Evolutionary conservation across 2,113 vertebrate species (phyloP), one percentile per base, ranked within the genome.

Genomic region (Oxygymnocypris stewartii): DNA sequence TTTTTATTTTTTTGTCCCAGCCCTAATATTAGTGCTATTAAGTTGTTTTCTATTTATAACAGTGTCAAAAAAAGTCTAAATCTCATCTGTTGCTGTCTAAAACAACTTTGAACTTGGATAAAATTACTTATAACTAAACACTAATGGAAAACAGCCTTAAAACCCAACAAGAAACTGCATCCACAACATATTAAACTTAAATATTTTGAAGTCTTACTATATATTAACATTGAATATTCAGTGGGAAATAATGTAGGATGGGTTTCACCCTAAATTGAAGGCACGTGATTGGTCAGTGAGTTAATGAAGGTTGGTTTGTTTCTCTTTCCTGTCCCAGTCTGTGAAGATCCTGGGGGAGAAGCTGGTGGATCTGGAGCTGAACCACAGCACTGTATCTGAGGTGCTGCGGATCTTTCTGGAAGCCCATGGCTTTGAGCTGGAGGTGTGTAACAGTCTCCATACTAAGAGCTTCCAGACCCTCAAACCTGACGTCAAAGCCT

Each of bases 311-410:
- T 57, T 59, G 67, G 25, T 1, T 28, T 10, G n/a, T 81, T 3
- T 35, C 28, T 79, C 10, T 81, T 23, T 14, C 18, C 4, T 49
- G 0, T 87, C 16, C 35, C 28, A 99, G 98, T 98, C 97, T 0
- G 92, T 98, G 57, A 99, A 99, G 94, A 98, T 99, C 90, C 94
- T 99, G 25, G 97, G 97, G 4, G 97, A 99, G 42, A 99, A 97
- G 80, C 93, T 99, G 87, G 96, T 95, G 0, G 98, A 99, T 89
- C 94, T 97, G 74, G 94, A 95, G 89, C 94, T 98, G 92, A 97
- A 93, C 65, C 95, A 96, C 1, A 96, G 95, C 91, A 98, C 97
- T 0, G 96, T 98, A 18, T 98, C 98, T 0, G 98, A 99, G 94
- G 93, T 96, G 10, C 96, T 99, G 25, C 96, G 98, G 57, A 95